These are phyloP conservation scores for Brachypalpus laphriformis DNA, from an alignment of 2,888 invertebrate genomes.

Conservation along the genomic window DNA sequence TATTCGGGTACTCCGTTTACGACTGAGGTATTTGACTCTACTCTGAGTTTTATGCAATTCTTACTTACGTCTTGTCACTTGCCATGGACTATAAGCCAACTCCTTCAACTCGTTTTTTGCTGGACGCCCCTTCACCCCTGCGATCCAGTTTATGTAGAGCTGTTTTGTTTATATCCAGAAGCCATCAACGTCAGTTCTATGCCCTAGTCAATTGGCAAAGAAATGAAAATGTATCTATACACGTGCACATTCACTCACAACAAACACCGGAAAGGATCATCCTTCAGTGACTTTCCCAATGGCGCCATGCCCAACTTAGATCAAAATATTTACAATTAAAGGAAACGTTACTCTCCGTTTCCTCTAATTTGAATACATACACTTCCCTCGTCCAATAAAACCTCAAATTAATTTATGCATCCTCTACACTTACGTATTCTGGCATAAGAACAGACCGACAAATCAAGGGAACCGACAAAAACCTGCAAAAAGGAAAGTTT, in stretches of 20 bases:
- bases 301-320: constrained; percentile 30
- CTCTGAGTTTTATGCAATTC: no score
- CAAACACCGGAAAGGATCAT: neutral
- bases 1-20: no score
- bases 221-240: no score
- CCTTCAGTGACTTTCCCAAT: constrained; percentile 6
- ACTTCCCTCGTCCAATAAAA: constrained; percentile 32
- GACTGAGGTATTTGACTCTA: no score
- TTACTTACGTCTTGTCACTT: no score
- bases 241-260: neutral
- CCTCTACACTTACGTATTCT: constrained; percentile 29
- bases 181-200: no score
- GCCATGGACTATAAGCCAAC: no score
- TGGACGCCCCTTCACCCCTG: no score
- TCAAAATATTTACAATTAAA: constrained; percentile 10
- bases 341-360: constrained; percentile 33
- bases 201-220: no score
- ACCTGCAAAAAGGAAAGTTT: constrained; percentile 39
- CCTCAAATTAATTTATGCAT: constrained; percentile 42
- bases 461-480: constrained; percentile 9
- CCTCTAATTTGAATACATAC: constrained; percentile 38
- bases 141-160: no score
- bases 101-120: no score
- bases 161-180: no score
- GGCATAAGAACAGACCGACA: constrained; percentile 12